phyloP scores from a whole-genome alignment of 2,888 invertebrate species.

The Amitus sp. region DNA sequence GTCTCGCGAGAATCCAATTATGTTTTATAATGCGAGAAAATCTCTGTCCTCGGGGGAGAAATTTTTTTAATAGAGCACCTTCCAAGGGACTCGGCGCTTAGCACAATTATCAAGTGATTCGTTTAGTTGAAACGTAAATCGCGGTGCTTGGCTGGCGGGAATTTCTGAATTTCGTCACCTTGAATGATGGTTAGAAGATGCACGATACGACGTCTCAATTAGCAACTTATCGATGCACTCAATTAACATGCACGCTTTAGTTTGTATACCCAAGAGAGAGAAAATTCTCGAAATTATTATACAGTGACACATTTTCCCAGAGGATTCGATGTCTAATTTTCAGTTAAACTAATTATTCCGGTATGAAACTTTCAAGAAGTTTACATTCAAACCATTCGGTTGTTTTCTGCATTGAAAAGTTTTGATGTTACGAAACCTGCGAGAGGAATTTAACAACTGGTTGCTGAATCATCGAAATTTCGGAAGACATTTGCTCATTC shows the following conservation, averaged over 20 bases:
- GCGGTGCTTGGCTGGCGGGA: too few species aligned
- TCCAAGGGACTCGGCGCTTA: neutral
- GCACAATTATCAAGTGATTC: neutral
- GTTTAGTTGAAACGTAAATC: neutral
- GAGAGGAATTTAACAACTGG: too few species aligned
- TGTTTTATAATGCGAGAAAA: too few species aligned
- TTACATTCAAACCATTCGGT: too few species aligned
- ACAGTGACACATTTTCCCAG: neutral
- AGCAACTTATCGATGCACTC: neutral
- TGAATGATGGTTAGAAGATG: conserved; percentile 1
- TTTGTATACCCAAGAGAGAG: neutral
- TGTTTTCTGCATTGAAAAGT: too few species aligned
- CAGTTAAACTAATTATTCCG: too few species aligned
- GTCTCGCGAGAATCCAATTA: too few species aligned
- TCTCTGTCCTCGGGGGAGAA: too few species aligned
- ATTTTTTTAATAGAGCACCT: neutral
- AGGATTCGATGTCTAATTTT: neutral
- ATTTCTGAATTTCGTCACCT: neutral
- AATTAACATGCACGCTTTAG: neutral
- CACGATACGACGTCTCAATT: neutral
- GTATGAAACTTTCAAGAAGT: too few species aligned
- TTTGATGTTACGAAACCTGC: too few species aligned
- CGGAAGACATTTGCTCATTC: too few species aligned
- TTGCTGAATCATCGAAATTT: too few species aligned
- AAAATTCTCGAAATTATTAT: neutral